Conservation (phyloP, 2,113 vertebrate species). For the Ictalurus punctatus region DNA sequence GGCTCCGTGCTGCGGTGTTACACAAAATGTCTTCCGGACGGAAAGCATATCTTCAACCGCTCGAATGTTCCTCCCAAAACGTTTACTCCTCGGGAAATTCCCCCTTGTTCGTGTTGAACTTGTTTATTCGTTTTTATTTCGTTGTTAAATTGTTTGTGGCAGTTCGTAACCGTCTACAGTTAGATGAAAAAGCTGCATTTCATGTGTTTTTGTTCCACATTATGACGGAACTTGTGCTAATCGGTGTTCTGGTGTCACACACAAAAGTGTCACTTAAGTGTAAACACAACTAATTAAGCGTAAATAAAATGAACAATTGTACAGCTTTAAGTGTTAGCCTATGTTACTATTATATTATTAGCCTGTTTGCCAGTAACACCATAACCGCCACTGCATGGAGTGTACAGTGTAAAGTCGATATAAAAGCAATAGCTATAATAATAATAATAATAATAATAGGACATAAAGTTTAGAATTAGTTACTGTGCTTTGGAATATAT, state of each 20-base stretch:
- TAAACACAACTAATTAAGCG: background rate
- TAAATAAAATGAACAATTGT: too few relatives aligned
- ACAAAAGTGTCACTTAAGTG: too few relatives aligned
- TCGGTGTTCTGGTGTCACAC: background rate
- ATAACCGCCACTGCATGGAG: background rate
- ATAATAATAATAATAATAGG: background rate
- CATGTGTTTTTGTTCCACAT: background rate
- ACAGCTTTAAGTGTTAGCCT: too few relatives aligned
- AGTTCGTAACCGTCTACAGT: background rate
- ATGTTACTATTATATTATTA: background rate
- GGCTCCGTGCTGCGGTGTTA: conserved; percentile 6
- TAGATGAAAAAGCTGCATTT: background rate
- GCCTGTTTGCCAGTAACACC: background rate
- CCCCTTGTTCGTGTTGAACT: background rate
- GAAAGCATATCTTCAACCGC: background rate
- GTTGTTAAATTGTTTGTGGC: background rate
- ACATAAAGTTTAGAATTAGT: background rate
- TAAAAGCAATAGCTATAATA: background rate
- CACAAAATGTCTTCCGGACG: background rate
- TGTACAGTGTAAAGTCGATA: background rate
- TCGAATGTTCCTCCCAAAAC: background rate
- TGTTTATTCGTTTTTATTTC: background rate
- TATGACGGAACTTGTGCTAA: background rate
- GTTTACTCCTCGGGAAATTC: background rate
- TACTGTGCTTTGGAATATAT: background rate